Evolutionary conservation across 2,113 vertebrate species (phyloP).

Genomic region (Cervus canadensis): DNA sequence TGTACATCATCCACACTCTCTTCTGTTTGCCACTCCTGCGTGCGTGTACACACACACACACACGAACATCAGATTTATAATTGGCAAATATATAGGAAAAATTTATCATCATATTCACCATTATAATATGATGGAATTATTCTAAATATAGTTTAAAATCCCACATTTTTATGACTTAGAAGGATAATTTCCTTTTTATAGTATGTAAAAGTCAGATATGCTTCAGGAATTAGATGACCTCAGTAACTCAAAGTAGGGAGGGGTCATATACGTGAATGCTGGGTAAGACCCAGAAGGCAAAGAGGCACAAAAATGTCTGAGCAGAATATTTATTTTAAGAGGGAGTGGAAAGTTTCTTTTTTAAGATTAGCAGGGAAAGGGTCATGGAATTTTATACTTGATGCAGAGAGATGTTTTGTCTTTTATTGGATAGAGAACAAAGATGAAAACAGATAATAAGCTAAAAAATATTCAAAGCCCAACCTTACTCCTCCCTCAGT

Average conservation of each 20-base stretch:
- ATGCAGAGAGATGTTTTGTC: not conserved
- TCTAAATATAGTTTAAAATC: not conserved
- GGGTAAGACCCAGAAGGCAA: not conserved
- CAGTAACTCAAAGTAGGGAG: not conserved
- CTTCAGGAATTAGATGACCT: not conserved
- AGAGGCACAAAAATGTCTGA: not conserved
- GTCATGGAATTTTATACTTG: slow-evolving; percentile 13
- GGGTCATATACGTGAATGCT: not conserved
- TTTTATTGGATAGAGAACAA: not conserved
- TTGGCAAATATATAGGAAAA: not conserved
- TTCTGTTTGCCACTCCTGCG: not conserved
- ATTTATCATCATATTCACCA: not conserved
- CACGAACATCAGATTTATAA: not conserved
- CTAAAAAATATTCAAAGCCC: not conserved
- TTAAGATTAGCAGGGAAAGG: not conserved
- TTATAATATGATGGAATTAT: not conserved
- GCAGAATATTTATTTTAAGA: not conserved
- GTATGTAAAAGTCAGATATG: not conserved
- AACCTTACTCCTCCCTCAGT: not conserved
- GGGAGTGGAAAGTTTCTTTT: not conserved
- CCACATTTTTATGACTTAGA: not conserved
- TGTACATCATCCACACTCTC: not conserved
- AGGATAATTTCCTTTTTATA: not conserved
- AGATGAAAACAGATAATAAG: not conserved
- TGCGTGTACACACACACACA: no score